Base-by-base conservation (phyloP, 2,888 invertebrate genomes). In the Cephus rjabovi region DNA sequence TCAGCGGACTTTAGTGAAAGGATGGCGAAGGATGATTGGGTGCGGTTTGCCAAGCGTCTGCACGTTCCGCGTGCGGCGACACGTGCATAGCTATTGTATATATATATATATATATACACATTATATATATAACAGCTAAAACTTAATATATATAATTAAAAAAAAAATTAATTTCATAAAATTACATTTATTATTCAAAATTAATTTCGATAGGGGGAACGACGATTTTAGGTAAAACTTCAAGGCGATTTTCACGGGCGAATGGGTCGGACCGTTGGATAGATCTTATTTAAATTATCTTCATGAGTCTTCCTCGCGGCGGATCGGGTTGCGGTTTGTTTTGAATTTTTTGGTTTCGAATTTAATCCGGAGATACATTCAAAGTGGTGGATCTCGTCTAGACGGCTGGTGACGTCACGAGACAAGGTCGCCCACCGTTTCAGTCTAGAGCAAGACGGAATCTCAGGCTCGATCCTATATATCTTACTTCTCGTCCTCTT, bases 361-460 rank as follows among this genome's bases (percentile, higher is more conserved):
- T 86, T 87, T 86, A 86, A 87, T 87, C 87, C 87, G 82, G 83
- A 83, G 77, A 35, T 23, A 34, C 85, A 82, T 84, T 86, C 82
- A 84, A 85, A 86, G 85, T 83, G 84, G 75, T 78, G 81, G 80
- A 76, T 86, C 83, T 81, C 86, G 89, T 89, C 89, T 89, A 89
- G 89, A 89, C 89, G 84, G 83, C 81, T 78, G 83, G 82, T 88
- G 88, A 87, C 87, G 89, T 89, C 88, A 88, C 82, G 86, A 84
- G 87, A 87, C 88, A 88, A 89, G 89, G 88, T 88, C 89, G 88
- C 85, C 83, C 79, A 82, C 84, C 83, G 84, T 85, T 83, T 85
- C 84, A 82, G 82, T 85, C 83, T 83, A 83, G 71, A 33, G 33
- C 31, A 71, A 12, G 71, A 71, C 23, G 31, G 15, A 23, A 23